Percentiles rank a stretch among this genome's conserved stretches.
Evolutionary conservation across 2,113 vertebrate genomes (phyloP).

Genomic region (Osmerus mordax): DNA sequence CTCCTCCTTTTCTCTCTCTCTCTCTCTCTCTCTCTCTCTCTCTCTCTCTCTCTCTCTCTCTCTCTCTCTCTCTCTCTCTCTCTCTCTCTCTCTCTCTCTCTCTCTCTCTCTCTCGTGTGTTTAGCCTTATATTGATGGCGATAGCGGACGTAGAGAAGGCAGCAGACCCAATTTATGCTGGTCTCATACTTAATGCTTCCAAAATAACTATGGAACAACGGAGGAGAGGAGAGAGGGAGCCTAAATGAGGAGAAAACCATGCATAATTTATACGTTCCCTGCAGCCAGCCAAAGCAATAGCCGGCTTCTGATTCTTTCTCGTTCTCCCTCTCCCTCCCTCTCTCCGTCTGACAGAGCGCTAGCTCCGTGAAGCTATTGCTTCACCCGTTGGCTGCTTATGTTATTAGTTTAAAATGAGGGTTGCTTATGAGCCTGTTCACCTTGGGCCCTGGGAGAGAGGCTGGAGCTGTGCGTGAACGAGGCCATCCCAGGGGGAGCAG

Average conservation of each 20-base stretch:
- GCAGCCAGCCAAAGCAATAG: not conserved
- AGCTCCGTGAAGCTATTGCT: not conserved
- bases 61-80: too few relatives aligned
- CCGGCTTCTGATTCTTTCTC: not conserved
- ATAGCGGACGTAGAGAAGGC: not conserved
- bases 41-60: too few relatives aligned
- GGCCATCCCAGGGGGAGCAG: not conserved
- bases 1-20: not conserved
- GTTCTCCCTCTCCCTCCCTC: too few relatives aligned
- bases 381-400: not conserved
- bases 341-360: too few relatives aligned
- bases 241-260: not conserved
- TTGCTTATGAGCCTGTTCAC: not conserved
- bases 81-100: slow-evolving; percentile 9
- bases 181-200: slow-evolving; percentile 1
- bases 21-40: too few relatives aligned
- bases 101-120: not conserved
- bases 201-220: slow-evolving; percentile 1
- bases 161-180: not conserved
- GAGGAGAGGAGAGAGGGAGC: not conserved
- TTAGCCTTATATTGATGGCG: not conserved
- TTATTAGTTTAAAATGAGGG: slow-evolving; percentile 5
- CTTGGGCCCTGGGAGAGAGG: not conserved
- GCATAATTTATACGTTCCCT: not conserved
- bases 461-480: not conserved